Evolutionary conservation across 2,113 vertebrate species (phyloP).

Genomic region (Siphamia tubifer): DNA sequence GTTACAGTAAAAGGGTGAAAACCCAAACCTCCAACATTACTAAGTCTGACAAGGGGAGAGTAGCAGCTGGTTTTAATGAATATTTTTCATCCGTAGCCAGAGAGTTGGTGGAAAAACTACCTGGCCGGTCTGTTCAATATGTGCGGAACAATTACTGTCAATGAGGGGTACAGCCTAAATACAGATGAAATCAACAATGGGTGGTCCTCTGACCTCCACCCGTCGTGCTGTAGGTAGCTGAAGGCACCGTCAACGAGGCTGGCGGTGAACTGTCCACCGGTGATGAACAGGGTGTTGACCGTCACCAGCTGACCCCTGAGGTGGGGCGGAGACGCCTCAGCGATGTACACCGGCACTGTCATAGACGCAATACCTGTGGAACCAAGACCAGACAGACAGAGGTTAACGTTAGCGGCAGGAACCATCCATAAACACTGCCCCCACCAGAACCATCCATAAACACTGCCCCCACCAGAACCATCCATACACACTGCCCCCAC

Average conservation of each 20-base stretch:
- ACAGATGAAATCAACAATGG: no score
- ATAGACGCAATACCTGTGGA: slow-evolving; percentile 92
- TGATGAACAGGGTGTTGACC: slow-evolving; percentile 97
- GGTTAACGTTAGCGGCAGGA: not conserved
- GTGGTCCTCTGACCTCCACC: slow-evolving; percentile 96
- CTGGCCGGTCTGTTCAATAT: no score
- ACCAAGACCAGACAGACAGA: not conserved
- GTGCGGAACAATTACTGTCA: no score
- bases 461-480: not conserved
- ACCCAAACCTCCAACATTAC: no score
- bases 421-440: not conserved
- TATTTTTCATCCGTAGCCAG: no score
- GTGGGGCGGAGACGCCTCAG: slow-evolving; percentile 92
- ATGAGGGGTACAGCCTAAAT: no score
- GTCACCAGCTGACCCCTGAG: slow-evolving; percentile 95
- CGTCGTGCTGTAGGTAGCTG: slow-evolving; percentile 90
- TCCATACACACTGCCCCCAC: no score
- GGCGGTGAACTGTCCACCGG: slow-evolving; percentile 94
- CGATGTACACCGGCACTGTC: slow-evolving; percentile 97
- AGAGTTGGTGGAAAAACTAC: no score
- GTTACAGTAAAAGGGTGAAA: no score
- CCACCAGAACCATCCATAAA: no score
- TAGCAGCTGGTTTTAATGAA: no score
- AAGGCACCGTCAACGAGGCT: slow-evolving; percentile 94
- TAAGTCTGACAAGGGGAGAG: no score